These are phyloP conservation scores for Scaptomyza hsui DNA, from an alignment of 1,140 invertebrate species.

Conservation along the genomic window DNA sequence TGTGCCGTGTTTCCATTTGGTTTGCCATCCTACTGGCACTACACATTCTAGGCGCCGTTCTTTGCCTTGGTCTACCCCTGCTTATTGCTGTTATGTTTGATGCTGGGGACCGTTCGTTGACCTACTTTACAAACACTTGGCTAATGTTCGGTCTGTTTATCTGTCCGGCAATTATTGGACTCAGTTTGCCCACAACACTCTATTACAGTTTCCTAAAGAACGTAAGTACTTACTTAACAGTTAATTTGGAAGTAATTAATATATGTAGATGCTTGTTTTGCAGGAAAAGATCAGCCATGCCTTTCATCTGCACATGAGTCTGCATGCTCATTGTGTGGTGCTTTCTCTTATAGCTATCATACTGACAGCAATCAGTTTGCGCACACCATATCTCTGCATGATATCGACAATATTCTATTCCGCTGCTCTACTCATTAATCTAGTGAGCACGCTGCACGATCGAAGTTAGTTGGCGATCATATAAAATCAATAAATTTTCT, in stretches of 20 bases:
- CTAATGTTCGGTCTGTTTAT: conserved; percentile 86
- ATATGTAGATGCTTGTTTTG: background rate
- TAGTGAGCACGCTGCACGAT: conserved; percentile 62
- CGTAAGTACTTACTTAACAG: conserved; percentile 36
- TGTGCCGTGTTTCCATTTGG: conserved; percentile 47
- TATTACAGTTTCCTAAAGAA: conserved; percentile 83
- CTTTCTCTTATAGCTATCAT: conserved; percentile 59
- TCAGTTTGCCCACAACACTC: conserved; percentile 67
- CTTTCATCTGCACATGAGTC: conserved; percentile 68
- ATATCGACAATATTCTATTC: conserved; percentile 71
- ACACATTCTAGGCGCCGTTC: conserved; percentile 62
- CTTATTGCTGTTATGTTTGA: conserved; percentile 84
- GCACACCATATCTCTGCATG: conserved; percentile 75
- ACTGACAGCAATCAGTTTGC: conserved; percentile 58
- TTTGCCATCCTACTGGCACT: conserved; percentile 61
- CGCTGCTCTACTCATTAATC: conserved; percentile 59
- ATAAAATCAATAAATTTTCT: background rate
- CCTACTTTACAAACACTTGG: conserved; percentile 89
- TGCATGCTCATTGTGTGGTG: conserved; percentile 70
- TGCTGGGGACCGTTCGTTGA: conserved; percentile 86
- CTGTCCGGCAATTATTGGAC: conserved; percentile 84
- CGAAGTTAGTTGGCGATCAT: conserved; percentile 76
- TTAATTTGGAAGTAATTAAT: background rate
- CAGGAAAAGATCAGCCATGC: conserved; percentile 63
- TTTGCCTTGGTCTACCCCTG: conserved; percentile 85